A percentile compares a stretch with the other conserved stretches of the same genome.
Evolutionary conservation across 2,113 vertebrate genomes (phyloP).

Genomic region (Candoia aspera): DNA sequence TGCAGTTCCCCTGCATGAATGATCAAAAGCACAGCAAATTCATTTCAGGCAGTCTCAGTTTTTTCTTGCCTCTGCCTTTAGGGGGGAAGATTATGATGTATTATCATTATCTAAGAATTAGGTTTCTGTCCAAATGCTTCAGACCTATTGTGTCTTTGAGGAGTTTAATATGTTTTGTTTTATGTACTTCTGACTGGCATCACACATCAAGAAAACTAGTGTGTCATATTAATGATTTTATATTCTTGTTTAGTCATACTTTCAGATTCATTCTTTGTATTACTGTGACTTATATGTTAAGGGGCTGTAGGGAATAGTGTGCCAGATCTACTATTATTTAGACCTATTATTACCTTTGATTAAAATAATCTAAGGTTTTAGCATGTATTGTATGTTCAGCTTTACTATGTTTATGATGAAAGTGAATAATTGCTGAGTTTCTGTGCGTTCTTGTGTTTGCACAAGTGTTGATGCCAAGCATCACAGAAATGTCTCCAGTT

Average conservation of each 20-base stretch:
- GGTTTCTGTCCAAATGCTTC: constrained; percentile 55
- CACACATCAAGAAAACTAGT: constrained; percentile 12
- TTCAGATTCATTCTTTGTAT: neutral
- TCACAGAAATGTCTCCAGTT: neutral
- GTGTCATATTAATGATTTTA: constrained; percentile 17
- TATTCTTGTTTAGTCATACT: constrained; percentile 12
- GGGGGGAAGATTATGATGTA: constrained; percentile 75
- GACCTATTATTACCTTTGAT: neutral
- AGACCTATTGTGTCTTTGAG: constrained; percentile 44
- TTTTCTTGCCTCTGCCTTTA: constrained; percentile 80
- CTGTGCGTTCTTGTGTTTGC: too few relatives aligned
- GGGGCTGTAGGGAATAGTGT: neutral
- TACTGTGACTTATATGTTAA: neutral
- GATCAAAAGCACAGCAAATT: constrained; percentile 81
- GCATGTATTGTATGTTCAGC: neutral
- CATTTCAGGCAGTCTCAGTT: constrained; percentile 81
- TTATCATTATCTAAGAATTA: constrained; percentile 71
- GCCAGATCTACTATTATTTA: neutral
- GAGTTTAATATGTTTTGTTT: constrained; percentile 28
- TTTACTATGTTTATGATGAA: neutral
- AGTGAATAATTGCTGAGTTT: neutral
- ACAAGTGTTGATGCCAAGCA: neutral
- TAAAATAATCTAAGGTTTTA: neutral
- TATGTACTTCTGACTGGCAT: neutral
- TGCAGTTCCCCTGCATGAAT: constrained; percentile 81